Evolutionary conservation across 2,113 vertebrate species (phyloP).

Genomic region (Lagopus muta): DNA sequence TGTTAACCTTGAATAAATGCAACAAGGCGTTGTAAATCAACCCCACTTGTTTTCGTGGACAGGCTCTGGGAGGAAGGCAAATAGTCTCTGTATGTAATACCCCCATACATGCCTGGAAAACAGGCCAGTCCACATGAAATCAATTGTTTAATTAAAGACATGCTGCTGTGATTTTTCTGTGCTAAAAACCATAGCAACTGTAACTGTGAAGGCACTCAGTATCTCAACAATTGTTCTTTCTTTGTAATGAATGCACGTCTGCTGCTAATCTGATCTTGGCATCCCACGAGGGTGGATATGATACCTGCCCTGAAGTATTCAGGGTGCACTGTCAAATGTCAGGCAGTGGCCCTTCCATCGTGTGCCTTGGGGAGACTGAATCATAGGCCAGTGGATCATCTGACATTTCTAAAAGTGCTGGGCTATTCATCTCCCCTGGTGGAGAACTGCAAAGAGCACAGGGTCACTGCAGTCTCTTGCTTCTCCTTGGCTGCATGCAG

Average conservation of each 20-base stretch:
- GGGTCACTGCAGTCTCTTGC: not conserved
- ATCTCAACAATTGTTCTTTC: not conserved
- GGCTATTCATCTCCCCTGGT: not conserved
- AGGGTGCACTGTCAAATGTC: not conserved
- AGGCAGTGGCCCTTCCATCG: not conserved
- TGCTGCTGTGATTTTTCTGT: not conserved
- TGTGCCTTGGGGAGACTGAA: not conserved
- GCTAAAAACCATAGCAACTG: not conserved
- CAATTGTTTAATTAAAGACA: not conserved
- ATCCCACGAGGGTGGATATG: not conserved
- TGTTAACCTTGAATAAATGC: not conserved
- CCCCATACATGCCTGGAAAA: not conserved
- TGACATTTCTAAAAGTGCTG: not conserved
- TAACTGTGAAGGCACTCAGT: not conserved
- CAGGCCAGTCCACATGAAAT: not conserved
- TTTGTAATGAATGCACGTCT: not conserved
- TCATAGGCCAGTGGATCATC: not conserved
- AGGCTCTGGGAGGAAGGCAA: not conserved
- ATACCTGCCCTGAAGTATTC: not conserved
- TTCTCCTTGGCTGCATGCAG: not conserved
- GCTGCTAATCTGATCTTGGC: not conserved
- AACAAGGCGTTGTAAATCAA: not conserved
- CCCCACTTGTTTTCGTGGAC: not conserved
- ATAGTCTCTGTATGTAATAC: not conserved
- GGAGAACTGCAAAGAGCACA: not conserved